Percentiles rank a stretch among this genome's conserved stretches.
These are phyloP conservation scores for Drosophila fungiperda DNA, from an alignment of 2,888 invertebrate genomes.

Conservation along the genomic window DNA sequence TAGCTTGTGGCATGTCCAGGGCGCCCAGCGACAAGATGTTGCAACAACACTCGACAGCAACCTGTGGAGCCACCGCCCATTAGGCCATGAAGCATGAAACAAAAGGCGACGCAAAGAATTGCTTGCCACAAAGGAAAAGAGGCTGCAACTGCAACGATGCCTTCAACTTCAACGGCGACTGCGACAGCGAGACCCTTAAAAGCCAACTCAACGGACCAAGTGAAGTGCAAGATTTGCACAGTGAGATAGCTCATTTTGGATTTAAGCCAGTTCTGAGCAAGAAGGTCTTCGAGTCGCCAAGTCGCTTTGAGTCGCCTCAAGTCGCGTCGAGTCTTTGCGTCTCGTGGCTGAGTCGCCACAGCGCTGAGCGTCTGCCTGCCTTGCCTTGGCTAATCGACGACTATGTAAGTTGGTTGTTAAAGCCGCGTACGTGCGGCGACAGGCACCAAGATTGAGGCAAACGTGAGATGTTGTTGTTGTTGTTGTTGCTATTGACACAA, in stretches of 20 bases:
- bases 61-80: slow-evolving; percentile 77
- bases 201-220: slow-evolving; percentile 42
- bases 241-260: slow-evolving; percentile 77
- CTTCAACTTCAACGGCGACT: neutral
- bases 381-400: slow-evolving; percentile 80
- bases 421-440: slow-evolving; percentile 78
- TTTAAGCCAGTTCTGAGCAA: slow-evolving; percentile 41
- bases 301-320: neutral
- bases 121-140: slow-evolving; percentile 4
- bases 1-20: slow-evolving; percentile 48
- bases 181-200: slow-evolving; percentile 62
- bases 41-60: slow-evolving; percentile 77
- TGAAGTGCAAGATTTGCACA: slow-evolving; percentile 75
- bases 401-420: slow-evolving; percentile 80
- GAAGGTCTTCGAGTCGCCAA: slow-evolving; percentile 23
- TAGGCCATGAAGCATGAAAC: slow-evolving; percentile 75
- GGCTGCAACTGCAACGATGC: slow-evolving; percentile 53
- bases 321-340: neutral
- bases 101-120: slow-evolving; percentile 56
- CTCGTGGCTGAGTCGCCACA: slow-evolving; percentile 21
- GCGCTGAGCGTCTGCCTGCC: slow-evolving; percentile 60
- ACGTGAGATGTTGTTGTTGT: slow-evolving; percentile 35
- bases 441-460: slow-evolving; percentile 50
- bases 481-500: slow-evolving; percentile 38
- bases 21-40: slow-evolving; percentile 75